Conservation (phyloP, 2,888 invertebrate genomes). For the Epinotia demarniana region DNA sequence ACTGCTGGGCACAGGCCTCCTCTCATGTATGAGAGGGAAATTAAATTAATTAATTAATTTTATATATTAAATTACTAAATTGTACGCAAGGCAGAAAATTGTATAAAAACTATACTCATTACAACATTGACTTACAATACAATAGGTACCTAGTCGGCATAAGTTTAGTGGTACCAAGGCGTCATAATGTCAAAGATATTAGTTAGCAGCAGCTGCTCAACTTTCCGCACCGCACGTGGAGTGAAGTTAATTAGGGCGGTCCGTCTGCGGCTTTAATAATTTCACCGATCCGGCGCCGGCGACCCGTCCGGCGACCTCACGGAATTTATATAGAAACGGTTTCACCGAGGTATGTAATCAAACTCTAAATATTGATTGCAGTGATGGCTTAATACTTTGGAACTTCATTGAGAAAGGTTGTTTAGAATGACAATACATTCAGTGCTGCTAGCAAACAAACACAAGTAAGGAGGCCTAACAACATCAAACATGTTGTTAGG, state of each 20-base stretch:
- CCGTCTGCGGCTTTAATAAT: slow-evolving; percentile 77
- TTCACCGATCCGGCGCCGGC: slow-evolving; percentile 59
- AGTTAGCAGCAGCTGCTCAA: slow-evolving; percentile 68
- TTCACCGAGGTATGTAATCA: slow-evolving; percentile 52
- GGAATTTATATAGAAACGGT: slow-evolving; percentile 71
- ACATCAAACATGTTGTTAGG: neutral
- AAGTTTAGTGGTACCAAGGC: slow-evolving; percentile 54
- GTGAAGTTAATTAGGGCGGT: slow-evolving; percentile 76
- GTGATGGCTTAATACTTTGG: neutral
- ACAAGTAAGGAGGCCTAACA: neutral
- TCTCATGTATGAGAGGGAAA: no score
- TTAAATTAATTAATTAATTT: no score
- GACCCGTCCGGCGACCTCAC: slow-evolving; percentile 52
- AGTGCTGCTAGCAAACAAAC: neutral
- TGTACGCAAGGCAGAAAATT: neutral
- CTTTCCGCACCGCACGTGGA: slow-evolving; percentile 58
- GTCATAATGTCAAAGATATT: slow-evolving; percentile 61
- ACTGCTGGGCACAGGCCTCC: no score
- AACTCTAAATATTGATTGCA: neutral
- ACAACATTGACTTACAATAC: neutral
- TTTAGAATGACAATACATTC: neutral
- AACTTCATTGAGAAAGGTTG: neutral
- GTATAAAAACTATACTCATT: no score
- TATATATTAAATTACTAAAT: neutral
- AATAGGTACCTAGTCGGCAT: slow-evolving; percentile 38